Percentiles rank a stretch among this genome's conserved stretches.
Evolutionary conservation across 2,888 invertebrate species (phyloP).

Genomic region (Melieria crassipennis): DNA sequence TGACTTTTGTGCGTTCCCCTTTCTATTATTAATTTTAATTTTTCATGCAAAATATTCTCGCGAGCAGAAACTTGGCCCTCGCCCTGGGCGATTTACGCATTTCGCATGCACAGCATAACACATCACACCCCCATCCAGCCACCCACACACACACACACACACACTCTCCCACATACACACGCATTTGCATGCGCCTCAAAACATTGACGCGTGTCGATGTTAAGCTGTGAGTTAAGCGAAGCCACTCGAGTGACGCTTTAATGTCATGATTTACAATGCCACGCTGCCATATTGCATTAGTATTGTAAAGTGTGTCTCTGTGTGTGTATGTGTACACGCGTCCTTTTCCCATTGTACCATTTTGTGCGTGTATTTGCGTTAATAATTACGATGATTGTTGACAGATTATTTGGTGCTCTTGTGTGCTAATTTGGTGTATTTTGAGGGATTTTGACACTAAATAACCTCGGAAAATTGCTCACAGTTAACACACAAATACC

Average conservation of each 20-base stretch:
- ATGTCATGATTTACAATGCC: background rate
- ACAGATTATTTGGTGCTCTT: background rate
- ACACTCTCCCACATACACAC: constrained; percentile 11
- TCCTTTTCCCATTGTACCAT: too few relatives aligned
- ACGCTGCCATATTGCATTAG: background rate
- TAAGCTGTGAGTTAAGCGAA: background rate
- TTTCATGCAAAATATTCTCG: constrained; percentile 9
- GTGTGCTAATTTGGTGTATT: background rate
- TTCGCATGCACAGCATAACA: background rate
- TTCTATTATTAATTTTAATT: constrained; percentile 30
- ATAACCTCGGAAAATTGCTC: too few relatives aligned
- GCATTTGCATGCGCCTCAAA: background rate
- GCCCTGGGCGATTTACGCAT: too few relatives aligned
- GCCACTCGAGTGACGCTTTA: too few relatives aligned
- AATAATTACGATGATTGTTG: background rate
- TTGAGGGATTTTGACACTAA: too few relatives aligned
- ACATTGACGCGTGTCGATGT: background rate
- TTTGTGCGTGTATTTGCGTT: background rate
- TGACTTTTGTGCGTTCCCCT: background rate
- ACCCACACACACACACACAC: too few relatives aligned
- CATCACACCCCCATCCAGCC: background rate
- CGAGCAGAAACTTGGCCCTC: too few relatives aligned
- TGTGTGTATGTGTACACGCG: background rate
- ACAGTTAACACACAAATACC: too few relatives aligned
- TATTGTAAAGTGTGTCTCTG: constrained; percentile 8